Base-by-base conservation (phyloP, 2,888 invertebrate species). In the Pyrgus malvae region DNA sequence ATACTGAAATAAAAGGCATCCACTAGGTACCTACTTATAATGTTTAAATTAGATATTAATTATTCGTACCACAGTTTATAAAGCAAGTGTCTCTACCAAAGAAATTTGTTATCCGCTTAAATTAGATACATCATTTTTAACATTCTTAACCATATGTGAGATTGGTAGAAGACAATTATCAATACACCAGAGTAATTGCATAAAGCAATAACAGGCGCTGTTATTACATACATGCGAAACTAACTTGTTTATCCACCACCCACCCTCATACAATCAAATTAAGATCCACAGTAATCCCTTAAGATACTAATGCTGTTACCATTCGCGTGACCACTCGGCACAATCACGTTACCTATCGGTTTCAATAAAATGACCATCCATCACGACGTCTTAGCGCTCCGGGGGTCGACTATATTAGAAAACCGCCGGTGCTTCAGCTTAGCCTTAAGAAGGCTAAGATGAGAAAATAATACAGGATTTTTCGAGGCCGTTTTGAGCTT, bases 351-450 rank as follows among this genome's bases (percentile, higher is more conserved):
- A 76, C 75, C 77, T 85, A 87, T 87, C 78, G 85, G 76, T 82
- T 85, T 85, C 87, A 88, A 89, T 89, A 89, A 76, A 81, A 77
- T 78, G 81, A 75, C 80, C 81, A 83, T 90, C 85, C 75, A 89
- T 90, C 90, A 89, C 76, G 75, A 64, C 74, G 87, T 80, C 84
- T 83, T 78, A 77, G 69, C 86, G 61, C 90, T 57, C 61, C 78
- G 60, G 90, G 90, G 84, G 87, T 77, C 80, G 78, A 77, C 80
- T 87, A 83, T 90, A 90, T 90, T 88, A 88, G 85, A 88, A 80
- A 83, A 80, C 83, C 85, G 80, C 78, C 79, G 80, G 85, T 83
- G 82, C 80, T 68, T 72, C 64, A 60, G 56, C 59, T 63, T 63
- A 63, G 53, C 61, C 46, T 44, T 37, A 37, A 51, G 19, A 33